Evolutionary conservation across 2,113 vertebrate genomes (phyloP), one percentile per base, ranked within the genome.

Genomic region (Nestor notabilis): DNA sequence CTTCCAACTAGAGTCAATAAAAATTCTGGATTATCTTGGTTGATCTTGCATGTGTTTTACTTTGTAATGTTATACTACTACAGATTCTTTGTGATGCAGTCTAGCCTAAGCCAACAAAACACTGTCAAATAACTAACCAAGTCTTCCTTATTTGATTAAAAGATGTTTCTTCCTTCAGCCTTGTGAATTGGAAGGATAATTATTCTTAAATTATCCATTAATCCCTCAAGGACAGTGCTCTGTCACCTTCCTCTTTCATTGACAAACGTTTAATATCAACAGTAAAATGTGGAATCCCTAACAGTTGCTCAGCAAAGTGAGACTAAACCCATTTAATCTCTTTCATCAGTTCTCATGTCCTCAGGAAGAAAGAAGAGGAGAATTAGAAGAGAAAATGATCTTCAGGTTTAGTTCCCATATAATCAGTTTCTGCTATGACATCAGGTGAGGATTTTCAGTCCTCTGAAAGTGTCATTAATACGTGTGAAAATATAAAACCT

Each of bases 311-410:
- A 91, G 61, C 46, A 87, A 93, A 96, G 86, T 92, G 65, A 50
- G 6, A 50, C 61, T 95, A 95, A 97, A 95, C 23, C 75, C n/a
- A 19, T 95, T 91, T 96, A 95, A 97, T 93, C 90, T 94, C 47
- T 90, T 92, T 92, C 81, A 94, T 97, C 82, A 75, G 17, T 81
- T 79, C 63, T 87, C 46, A 10, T 13, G 5, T 85, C 58, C 46
- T 94, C 56, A 95, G 24, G 39, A 87, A 76, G 41, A 79, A 90
- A 75, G 46, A 83, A 27, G 17, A 44, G 9, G 17, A 88, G 41
- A 88, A 81, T 79, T 83, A 72, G 17, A 90, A 88, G 19, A 74
- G 29, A 76, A 86, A 87, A 81, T 70, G 50, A 24, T 49, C n/a
- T 87, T 69, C 50, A 70, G 13, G 17, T 87, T 92, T 79, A 76